Percentiles rank a stretch among this genome's conserved stretches.
These are phyloP conservation scores for Lobophora halterata DNA, from an alignment of 2,888 invertebrate genomes.

Conservation along the genomic window DNA sequence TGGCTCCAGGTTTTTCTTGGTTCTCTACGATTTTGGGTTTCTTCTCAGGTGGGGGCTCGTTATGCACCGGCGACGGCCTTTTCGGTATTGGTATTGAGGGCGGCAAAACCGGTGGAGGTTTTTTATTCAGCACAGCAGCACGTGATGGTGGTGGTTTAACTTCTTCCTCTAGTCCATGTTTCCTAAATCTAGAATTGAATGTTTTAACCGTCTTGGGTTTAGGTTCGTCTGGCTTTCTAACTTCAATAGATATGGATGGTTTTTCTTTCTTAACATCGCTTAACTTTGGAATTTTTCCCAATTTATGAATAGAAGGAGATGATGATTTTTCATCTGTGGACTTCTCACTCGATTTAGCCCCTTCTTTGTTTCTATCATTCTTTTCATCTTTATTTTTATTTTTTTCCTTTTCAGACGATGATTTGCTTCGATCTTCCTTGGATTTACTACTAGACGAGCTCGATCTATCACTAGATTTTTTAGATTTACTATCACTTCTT, in stretches of 20 bases:
- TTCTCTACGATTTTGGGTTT: conserved; percentile 84
- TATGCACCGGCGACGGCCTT: conserved; percentile 72
- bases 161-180: conserved; percentile 94
- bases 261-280: conserved; percentile 83
- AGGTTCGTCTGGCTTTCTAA: conserved; percentile 85
- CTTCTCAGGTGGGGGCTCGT: conserved; percentile 86
- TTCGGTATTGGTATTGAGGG: conserved; percentile 67
- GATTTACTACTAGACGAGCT: conserved; percentile 56
- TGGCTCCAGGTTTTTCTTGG: conserved; percentile 88
- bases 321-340: conserved; percentile 82
- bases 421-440: conserved; percentile 55
- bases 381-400: conserved; percentile 48
- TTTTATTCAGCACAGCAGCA: conserved; percentile 81
- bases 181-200: conserved; percentile 94
- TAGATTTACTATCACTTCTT: conserved; percentile 59
- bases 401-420: conserved; percentile 53
- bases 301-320: conserved; percentile 85
- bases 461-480: conserved; percentile 51
- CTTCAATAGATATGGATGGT: conserved; percentile 90
- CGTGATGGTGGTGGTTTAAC: conserved; percentile 92
- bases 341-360: conserved; percentile 78
- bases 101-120: conserved; percentile 73
- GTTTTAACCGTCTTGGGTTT: conserved; percentile 96
- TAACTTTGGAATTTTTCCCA: conserved; percentile 90
- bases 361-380: conserved; percentile 44